Evolutionary conservation across 2,797 vertebrate genomes (phyloP), one percentile per base, ranked within the genome.

Genomic region (Pseudochromis fuscus): DNA sequence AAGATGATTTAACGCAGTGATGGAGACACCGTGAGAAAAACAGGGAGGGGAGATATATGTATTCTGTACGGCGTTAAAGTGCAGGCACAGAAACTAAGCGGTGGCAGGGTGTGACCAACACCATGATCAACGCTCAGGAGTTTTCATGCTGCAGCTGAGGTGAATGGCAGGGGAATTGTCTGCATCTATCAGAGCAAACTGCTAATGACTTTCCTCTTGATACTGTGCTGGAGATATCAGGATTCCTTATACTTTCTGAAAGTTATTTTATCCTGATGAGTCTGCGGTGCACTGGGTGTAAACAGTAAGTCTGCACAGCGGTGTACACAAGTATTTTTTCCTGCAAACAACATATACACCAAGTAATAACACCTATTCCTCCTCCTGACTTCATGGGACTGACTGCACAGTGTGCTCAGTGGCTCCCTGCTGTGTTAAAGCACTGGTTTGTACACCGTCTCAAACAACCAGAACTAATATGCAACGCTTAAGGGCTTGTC

Each of bases 61-160:
- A 23, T 7, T 7, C n/a, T 7, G 33, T 33, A 11, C 12, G 27
- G 46, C 18, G 31, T n/a, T n/a, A n/a, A n/a, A n/a, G n/a, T n/a
- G 37, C 3, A 50, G 53, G 40, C 18, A n/a, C n/a, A n/a, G 46
- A 58, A 7, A 27, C 69, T 0, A 46, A 71, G 68, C 59, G 0
- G 83, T 37, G 65, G 58, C 67, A 79, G 87, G 87, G 87, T 81
- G 89, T 86, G 89, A 86, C 87, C 81, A 70, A 49, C 85, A 67
- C 83, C 79, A 52, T 62, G 68, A 59, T 57, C 42, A 83, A 72
- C 76, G 30, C 80, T 76, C 67, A 59, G 74, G 78, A 78, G 80
- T 78, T 79, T 50, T 73, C 48, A 70, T 83, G 85, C 81, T 48
- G 77, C 65, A 58, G 75, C 75, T 30, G 70, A 83, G 79, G 64